Evolutionary conservation across 2,113 vertebrate species (phyloP), one percentile per base, ranked within the genome.

Genomic region (Arothron firmamentum): DNA sequence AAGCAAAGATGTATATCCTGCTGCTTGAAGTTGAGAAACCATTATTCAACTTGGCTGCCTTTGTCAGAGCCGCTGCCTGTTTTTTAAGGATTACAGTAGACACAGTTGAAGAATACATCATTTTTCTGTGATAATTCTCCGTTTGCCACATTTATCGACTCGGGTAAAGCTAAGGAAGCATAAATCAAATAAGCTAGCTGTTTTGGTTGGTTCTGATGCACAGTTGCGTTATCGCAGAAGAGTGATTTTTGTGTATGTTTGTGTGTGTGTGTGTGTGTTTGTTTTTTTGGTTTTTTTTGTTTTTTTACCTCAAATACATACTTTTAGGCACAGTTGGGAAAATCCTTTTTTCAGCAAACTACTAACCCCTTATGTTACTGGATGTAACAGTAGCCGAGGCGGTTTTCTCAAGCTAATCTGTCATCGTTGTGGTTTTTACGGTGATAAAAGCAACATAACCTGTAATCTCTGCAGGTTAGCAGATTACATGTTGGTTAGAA

Each of bases 11-110:
- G 74, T 79, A 82, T 80, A 77, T 69, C 76, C 48, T 38, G 62
- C 62, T 12, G 41, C 81, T 79, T 53, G 60, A 82, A 75, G 65
- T 73, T 65, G 75, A 83, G 64, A 54, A 64, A 67, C 78, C 81
- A 87, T 89, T 86, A 65, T 81, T 87, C 82, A 89, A 68, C 61
- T 77, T 80, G 63, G 63, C 56, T 62, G 72, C 56, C 70, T 78
- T 78, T 77, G 79, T 77, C 70, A 61, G 59, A 61, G 20, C 59
- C 42, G 56, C 75, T 21, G 65, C 45, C 42, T 42, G 43, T 69
- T 58, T 65, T 65, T 62, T 42, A 56, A 52, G n/a, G 38, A 65
- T 59, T 69, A 69, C 55, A 61, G 49, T 67, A 48, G 63, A 69
- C 56, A 58, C 52, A 52, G 72, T 79, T 48, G 55, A 13, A 47